Conservation (phyloP, 2,888 invertebrate species). For the Eupelmus urozonus region DNA sequence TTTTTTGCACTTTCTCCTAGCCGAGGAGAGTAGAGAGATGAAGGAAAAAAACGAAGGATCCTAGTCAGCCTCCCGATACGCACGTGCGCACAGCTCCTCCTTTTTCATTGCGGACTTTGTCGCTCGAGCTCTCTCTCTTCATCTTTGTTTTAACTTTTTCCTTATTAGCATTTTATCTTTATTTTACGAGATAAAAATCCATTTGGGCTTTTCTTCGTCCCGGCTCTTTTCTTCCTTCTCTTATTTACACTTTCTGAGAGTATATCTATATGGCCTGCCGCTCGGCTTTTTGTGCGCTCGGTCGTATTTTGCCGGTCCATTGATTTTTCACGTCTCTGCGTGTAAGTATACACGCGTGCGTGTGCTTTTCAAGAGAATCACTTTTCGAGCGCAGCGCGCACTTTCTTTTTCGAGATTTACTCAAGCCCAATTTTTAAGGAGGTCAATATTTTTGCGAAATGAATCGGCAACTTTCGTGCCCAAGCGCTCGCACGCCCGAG, state of each 20-base stretch:
- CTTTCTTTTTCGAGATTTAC: slow-evolving; percentile 28
- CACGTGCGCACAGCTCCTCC: no score
- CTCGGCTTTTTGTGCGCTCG: not conserved
- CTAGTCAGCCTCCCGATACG: not conserved
- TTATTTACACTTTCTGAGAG: slow-evolving; percentile 37
- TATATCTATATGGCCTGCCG: not conserved
- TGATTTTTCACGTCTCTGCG: not conserved
- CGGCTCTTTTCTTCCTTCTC: not conserved
- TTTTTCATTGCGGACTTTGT: no score
- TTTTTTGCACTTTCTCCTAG: slow-evolving; percentile 66
- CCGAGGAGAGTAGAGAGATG: slow-evolving; percentile 55
- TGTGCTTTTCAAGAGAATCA: no score
- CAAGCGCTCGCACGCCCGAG: no score
- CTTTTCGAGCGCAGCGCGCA: not conserved
- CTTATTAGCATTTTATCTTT: slow-evolving; percentile 34
- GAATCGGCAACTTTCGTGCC: slow-evolving; percentile 1
- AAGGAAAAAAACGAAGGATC: slow-evolving; percentile 2
- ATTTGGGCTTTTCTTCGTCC: not conserved
- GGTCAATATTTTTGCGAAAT: slow-evolving; percentile 27
- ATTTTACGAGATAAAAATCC: not conserved
- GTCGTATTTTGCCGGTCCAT: not conserved
- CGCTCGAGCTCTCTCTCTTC: slow-evolving; percentile 12
- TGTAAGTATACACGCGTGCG: not conserved
- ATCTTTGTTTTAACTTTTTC: slow-evolving; percentile 20
- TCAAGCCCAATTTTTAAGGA: slow-evolving; percentile 11